phyloP scores from a whole-genome alignment of 2,797 vertebrate genomes.

The Iguana delicatissima region DNA sequence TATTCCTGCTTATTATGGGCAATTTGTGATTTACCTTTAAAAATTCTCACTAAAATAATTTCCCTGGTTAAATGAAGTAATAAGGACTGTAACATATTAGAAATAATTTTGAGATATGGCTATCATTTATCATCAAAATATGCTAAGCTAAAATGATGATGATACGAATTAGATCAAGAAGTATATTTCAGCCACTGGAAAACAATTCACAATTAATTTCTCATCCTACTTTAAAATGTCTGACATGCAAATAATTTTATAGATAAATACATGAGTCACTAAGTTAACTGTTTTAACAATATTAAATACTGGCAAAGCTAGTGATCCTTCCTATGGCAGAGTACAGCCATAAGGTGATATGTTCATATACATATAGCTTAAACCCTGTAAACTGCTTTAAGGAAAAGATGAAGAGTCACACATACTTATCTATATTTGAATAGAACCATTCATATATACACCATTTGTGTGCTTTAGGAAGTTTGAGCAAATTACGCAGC shows the following conservation, averaged over 20 bases:
- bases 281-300: neutral
- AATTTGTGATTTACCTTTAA: neutral
- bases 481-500: slow-evolving; percentile 95
- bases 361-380: slow-evolving; percentile 17
- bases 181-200: neutral
- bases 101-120: neutral
- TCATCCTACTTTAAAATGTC: neutral
- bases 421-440: slow-evolving; percentile 98
- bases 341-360: neutral
- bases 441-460: slow-evolving; percentile 99
- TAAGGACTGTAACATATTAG: neutral
- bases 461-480: slow-evolving; percentile 99
- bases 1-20: neutral
- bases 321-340: neutral
- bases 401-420: slow-evolving; percentile 48
- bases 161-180: neutral
- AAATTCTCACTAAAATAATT: neutral
- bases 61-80: neutral
- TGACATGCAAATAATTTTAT: neutral
- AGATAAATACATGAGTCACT: slow-evolving; percentile 8
- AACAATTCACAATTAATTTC: neutral
- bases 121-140: neutral
- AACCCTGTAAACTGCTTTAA: neutral
- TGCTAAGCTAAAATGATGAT: neutral
- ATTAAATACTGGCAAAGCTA: neutral